Evolutionary conservation across 2,797 vertebrate genomes (phyloP).

Genomic region (Gymnoscopelus microlampas): DNA sequence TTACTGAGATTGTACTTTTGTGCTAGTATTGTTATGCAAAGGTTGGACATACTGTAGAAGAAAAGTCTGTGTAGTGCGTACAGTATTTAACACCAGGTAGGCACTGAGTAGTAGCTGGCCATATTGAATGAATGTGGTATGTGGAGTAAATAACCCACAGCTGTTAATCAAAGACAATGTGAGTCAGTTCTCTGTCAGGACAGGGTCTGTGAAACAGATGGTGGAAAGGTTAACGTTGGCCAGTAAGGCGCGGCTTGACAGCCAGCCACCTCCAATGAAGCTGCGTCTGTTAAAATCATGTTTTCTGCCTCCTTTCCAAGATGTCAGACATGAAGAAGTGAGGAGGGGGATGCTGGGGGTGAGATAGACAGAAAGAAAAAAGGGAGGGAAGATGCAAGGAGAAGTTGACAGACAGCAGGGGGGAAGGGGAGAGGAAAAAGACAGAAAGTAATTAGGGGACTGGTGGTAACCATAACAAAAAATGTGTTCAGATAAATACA

Average conservation of each 20-base stretch:
- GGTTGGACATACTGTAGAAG: too few species aligned
- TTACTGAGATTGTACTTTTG: too few species aligned
- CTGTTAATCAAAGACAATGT: conserved; percentile 57
- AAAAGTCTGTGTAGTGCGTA: too few species aligned
- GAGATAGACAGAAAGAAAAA: conserved; percentile 8
- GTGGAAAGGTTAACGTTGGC: conserved; percentile 67
- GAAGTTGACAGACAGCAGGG: conserved; percentile 6
- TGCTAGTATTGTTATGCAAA: too few species aligned
- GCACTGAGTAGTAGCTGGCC: conserved; percentile 1
- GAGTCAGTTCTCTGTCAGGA: conserved; percentile 51
- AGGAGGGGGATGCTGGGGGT: conserved; percentile 5
- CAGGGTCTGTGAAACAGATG: conserved; percentile 58
- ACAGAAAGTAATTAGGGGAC: not conserved
- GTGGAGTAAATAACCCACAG: conserved; percentile 58
- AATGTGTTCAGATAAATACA: conserved; percentile 26
- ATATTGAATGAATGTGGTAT: conserved; percentile 37
- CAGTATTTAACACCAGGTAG: too few species aligned
- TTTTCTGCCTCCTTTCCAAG: conserved; percentile 36
- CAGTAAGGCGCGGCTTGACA: conserved; percentile 55
- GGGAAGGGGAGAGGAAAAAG: conserved; percentile 21
- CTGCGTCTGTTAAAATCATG: conserved; percentile 61
- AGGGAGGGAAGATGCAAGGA: conserved; percentile 4
- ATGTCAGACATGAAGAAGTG: conserved; percentile 30
- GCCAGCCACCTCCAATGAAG: conserved; percentile 56
- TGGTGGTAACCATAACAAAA: conserved; percentile 16